phyloP scores from a whole-genome alignment of 2,113 vertebrate genomes.

The Orthonyx spaldingii region DNA sequence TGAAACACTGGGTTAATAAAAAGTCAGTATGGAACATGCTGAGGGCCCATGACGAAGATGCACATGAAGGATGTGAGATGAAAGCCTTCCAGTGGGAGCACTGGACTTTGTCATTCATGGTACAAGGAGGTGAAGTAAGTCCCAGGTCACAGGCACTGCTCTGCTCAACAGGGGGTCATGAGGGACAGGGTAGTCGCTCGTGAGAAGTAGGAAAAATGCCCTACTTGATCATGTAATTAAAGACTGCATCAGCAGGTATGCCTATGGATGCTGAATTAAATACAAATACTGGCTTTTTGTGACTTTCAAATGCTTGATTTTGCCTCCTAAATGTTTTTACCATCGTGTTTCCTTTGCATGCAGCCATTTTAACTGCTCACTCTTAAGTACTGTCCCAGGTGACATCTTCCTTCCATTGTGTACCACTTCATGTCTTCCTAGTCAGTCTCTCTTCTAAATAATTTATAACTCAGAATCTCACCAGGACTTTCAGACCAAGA shows the following conservation, averaged over 20 bases:
- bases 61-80: neutral
- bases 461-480: constrained; percentile 14
- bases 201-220: neutral
- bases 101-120: neutral
- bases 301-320: neutral
- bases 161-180: rapidly evolving
- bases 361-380: neutral
- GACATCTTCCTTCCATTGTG: neutral
- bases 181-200: rapidly evolving
- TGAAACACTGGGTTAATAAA: neutral
- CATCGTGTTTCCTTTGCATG: neutral
- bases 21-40: neutral
- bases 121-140: neutral
- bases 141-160: neutral
- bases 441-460: neutral
- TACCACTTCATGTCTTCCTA: neutral
- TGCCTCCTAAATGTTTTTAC: neutral
- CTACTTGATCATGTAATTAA: neutral
- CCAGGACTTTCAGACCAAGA: neutral
- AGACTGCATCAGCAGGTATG: neutral
- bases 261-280: neutral
- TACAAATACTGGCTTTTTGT: neutral
- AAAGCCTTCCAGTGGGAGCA: neutral
- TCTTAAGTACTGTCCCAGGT: neutral
- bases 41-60: neutral